These are phyloP conservation scores for Drosophila tripunctata DNA, from an alignment of 2,888 invertebrate species.

Conservation along the genomic window DNA sequence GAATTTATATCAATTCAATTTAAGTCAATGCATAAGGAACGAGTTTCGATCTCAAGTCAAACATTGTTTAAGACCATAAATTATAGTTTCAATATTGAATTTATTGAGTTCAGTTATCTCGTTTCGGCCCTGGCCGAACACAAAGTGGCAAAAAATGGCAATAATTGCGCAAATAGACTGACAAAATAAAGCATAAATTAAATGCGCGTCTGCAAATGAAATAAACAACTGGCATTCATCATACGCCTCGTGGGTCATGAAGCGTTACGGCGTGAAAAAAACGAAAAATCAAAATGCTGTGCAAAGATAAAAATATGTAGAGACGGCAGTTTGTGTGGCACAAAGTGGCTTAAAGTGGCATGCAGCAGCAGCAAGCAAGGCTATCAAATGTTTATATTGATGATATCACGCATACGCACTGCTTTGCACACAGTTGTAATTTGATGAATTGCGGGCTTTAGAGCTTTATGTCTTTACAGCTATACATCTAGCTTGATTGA, in stretches of 20 bases:
- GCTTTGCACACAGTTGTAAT: slow-evolving; percentile 17
- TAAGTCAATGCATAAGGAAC: slow-evolving; percentile 2
- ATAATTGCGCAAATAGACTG: slow-evolving; percentile 51
- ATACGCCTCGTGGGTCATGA: slow-evolving; percentile 63
- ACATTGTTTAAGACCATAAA: slow-evolving; percentile 41
- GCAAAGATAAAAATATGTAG: slow-evolving; percentile 16
- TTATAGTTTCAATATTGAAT: slow-evolving; percentile 51
- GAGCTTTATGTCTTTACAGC: slow-evolving; percentile 2
- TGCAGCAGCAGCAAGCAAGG: slow-evolving; percentile 32
- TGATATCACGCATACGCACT: slow-evolving; percentile 23
- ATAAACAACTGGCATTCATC: slow-evolving; percentile 58
- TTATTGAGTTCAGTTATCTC: slow-evolving; percentile 18
- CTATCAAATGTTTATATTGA: slow-evolving; percentile 31
- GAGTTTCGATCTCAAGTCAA: slow-evolving; percentile 16
- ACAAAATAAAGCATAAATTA: slow-evolving; percentile 50
- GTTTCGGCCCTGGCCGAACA: slow-evolving; percentile 27
- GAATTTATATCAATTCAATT: slow-evolving; percentile 23
- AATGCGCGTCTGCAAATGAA: slow-evolving; percentile 35
- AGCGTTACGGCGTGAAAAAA: slow-evolving; percentile 29
- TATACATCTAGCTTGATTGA: slow-evolving; percentile 40
- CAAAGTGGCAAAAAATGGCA: slow-evolving; percentile 30
- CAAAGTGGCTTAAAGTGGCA: slow-evolving; percentile 9
- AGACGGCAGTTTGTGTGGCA: slow-evolving; percentile 14
- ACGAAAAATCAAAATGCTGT: neutral
- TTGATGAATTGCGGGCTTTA: slow-evolving; percentile 37